A percentile compares a stretch with the other conserved stretches of the same genome.
phyloP scores from a whole-genome alignment of 1,140 invertebrate species.

The Caerostris extrusa region DNA sequence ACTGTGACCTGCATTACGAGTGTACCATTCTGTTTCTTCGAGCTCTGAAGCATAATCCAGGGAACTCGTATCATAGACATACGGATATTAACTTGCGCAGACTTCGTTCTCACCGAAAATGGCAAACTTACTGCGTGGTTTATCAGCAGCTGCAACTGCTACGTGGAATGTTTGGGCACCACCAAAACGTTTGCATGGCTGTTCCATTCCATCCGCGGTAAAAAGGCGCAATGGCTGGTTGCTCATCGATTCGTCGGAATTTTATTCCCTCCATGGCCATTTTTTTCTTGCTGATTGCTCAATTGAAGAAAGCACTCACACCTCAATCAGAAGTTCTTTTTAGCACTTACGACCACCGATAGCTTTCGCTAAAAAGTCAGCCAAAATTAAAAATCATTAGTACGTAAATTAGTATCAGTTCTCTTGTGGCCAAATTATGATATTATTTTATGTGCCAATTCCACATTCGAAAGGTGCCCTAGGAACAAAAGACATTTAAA shows the following conservation, averaged over 20 bases:
- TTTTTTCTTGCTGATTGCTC: constrained; percentile 31
- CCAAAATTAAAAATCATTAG: neutral
- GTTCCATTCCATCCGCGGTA: constrained; percentile 23
- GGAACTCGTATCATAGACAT: constrained; percentile 41
- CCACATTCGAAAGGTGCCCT: no score
- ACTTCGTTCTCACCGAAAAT: constrained; percentile 11
- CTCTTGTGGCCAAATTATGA: neutral
- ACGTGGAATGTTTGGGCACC: constrained; percentile 20
- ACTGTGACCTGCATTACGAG: constrained; percentile 71
- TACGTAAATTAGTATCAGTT: neutral
- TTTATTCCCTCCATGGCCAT: constrained; percentile 3
- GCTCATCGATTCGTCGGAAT: constrained; percentile 61
- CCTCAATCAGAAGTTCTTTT: neutral
- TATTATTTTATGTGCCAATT: no score
- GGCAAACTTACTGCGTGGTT: neutral
- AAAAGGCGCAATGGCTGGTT: constrained; percentile 62
- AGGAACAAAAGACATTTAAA: no score
- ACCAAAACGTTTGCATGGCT: neutral
- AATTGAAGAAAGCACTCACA: neutral
- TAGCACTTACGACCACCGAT: neutral
- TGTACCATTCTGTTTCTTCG: constrained; percentile 54
- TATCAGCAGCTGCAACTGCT: constrained; percentile 10
- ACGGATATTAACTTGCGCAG: constrained; percentile 30
- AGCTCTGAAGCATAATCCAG: constrained; percentile 34
- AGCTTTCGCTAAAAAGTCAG: neutral